A percentile compares a stretch with the other conserved stretches of the same genome.
phyloP scores from a whole-genome alignment of 1,140 invertebrate species.

The Ditylenchus dipsaci region DNA sequence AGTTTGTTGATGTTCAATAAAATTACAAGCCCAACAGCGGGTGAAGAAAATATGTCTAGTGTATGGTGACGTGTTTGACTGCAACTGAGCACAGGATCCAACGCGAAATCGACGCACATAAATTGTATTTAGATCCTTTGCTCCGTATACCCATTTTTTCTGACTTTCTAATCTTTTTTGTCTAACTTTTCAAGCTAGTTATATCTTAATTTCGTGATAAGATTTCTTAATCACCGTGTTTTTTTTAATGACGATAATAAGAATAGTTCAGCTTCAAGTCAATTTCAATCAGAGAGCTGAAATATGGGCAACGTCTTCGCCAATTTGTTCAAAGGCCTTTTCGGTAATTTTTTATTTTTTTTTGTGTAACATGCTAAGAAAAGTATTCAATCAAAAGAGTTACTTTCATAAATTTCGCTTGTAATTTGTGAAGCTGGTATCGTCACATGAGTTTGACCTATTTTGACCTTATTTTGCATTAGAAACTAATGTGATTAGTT shows the following conservation, averaged over 20 bases:
- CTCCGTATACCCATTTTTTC: background rate
- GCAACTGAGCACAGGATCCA: too few relatives aligned
- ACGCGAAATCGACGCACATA: too few relatives aligned
- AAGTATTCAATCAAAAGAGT: too few relatives aligned
- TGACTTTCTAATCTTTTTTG: constrained; percentile 5
- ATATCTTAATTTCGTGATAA: background rate
- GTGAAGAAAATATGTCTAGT: background rate
- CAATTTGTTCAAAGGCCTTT: constrained; percentile 79
- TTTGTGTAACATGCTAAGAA: too few relatives aligned
- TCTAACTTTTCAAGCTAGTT: background rate
- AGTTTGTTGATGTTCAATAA: too few relatives aligned
- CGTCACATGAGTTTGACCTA: too few relatives aligned
- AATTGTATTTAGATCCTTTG: too few relatives aligned
- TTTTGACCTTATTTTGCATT: too few relatives aligned
- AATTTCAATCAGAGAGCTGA: background rate
- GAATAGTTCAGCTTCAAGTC: background rate
- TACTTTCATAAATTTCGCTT: too few relatives aligned
- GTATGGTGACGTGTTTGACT: constrained; percentile 1
- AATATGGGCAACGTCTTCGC: constrained; percentile 67
- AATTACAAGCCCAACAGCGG: too few relatives aligned
- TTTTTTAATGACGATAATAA: constrained; percentile 1
- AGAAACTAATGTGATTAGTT: too few relatives aligned
- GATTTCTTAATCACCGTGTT: background rate
- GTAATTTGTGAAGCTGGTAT: too few relatives aligned
- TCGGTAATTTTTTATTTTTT: constrained; percentile 61